Evolutionary conservation across 1,140 invertebrate species (phyloP).

Genomic region (Adelges cooleyi): DNA sequence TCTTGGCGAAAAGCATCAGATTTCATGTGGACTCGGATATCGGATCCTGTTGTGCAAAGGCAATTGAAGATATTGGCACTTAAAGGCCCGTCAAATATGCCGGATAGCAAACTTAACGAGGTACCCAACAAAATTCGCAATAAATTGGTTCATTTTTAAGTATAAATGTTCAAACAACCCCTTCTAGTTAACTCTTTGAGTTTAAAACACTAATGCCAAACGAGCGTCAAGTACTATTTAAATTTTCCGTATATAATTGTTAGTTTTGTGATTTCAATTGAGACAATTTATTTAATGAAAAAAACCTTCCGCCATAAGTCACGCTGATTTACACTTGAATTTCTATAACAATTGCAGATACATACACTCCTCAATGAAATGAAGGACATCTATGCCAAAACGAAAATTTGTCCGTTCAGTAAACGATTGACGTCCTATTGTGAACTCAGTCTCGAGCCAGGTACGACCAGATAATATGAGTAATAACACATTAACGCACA

Average conservation of each 20-base stretch:
- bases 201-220: too few relatives aligned
- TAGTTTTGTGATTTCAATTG: too few relatives aligned
- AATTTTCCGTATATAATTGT: too few relatives aligned
- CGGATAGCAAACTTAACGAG: constrained; percentile 62
- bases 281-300: too few relatives aligned
- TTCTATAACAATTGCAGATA: too few relatives aligned
- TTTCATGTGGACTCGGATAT: constrained; percentile 53
- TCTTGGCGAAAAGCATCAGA: constrained; percentile 58
- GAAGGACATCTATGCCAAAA: constrained; percentile 65
- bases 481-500: not conserved
- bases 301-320: too few relatives aligned
- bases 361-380: constrained; percentile 63
- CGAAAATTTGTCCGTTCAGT: constrained; percentile 56
- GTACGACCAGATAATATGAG: constrained; percentile 35
- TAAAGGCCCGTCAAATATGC: constrained; percentile 56
- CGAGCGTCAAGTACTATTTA: too few relatives aligned
- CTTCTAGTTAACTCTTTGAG: too few relatives aligned
- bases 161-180: too few relatives aligned
- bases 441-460: constrained; percentile 54
- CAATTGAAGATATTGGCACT: constrained; percentile 59
- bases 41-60: constrained; percentile 52
- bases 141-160: too few relatives aligned
- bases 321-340: too few relatives aligned
- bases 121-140: too few relatives aligned
- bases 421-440: constrained; percentile 44